A percentile compares a stretch with the other conserved stretches of the same genome.
Evolutionary conservation across 2,797 vertebrate species (phyloP).

Genomic region (Sebastolobus alascanus): DNA sequence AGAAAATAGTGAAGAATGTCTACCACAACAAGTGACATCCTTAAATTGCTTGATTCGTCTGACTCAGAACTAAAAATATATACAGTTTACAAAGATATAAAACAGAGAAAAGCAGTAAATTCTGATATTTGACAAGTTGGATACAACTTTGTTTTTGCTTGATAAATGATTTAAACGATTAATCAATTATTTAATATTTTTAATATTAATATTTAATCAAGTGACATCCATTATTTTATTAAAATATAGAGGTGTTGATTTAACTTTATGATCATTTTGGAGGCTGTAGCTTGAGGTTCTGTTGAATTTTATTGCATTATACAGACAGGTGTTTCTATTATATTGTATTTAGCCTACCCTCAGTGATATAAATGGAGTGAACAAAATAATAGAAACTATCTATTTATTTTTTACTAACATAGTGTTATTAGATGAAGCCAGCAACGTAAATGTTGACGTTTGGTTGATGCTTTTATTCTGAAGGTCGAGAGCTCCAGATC

Average conservation of each 20-base stretch:
- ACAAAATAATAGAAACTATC: no score
- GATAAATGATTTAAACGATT: no score
- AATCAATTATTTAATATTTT: no score
- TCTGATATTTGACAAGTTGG: no score
- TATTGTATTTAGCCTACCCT: neutral
- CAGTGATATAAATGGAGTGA: neutral
- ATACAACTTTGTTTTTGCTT: no score
- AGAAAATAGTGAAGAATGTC: neutral
- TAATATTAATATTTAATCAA: no score
- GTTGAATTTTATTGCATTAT: neutral
- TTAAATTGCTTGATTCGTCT: neutral
- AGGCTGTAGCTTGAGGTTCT: neutral
- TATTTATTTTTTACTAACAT: no score
- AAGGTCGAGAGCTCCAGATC: neutral
- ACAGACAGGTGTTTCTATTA: neutral
- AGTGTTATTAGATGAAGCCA: neutral
- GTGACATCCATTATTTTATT: no score
- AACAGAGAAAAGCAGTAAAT: no score
- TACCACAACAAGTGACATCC: neutral
- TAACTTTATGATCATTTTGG: neutral
- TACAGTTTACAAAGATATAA: neutral
- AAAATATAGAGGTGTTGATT: neutral
- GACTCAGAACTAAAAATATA: neutral
- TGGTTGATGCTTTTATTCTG: conserved; percentile 31
- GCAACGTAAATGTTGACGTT: neutral